Evolutionary conservation across 1,140 invertebrate species (phyloP).

Genomic region (Maniola jurtina): DNA sequence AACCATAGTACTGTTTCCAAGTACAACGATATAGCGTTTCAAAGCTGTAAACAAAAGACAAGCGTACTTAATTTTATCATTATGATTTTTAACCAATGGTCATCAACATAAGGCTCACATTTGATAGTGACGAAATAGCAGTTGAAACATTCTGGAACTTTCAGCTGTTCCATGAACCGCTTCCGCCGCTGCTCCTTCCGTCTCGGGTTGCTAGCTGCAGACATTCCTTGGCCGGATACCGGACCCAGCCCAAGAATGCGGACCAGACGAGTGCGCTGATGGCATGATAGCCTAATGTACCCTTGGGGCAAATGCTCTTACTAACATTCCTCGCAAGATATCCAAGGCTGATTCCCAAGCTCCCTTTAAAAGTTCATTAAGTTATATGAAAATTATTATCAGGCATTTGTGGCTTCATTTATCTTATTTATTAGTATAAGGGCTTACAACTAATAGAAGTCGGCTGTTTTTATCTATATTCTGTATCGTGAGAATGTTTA

Average conservation of each 20-base stretch:
- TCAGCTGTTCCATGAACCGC: conserved; percentile 62
- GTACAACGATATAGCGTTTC: conserved; percentile 32
- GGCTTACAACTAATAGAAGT: conserved; percentile 5
- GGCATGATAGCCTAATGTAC: conserved; percentile 66
- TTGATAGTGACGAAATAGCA: neutral
- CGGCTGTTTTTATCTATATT: conserved; percentile 23
- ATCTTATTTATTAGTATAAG: conserved; percentile 9
- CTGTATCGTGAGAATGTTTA: conserved; percentile 34
- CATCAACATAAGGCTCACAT: conserved; percentile 19
- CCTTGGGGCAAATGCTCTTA: conserved; percentile 36
- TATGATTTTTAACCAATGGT: conserved; percentile 13
- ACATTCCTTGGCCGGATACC: conserved; percentile 68
- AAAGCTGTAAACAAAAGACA: conserved; percentile 22
- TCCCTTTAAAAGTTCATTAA: conserved; percentile 27
- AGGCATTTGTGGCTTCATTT: conserved; percentile 7
- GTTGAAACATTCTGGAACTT: conserved; percentile 37
- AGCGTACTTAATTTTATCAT: conserved; percentile 4
- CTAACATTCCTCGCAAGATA: conserved; percentile 53
- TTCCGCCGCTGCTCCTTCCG: conserved; percentile 75
- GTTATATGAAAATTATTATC: conserved; percentile 21
- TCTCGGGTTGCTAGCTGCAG: conserved; percentile 71
- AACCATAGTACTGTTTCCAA: conserved; percentile 22
- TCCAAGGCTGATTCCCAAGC: conserved; percentile 47
- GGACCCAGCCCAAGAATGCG: conserved; percentile 64
- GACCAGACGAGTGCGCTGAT: conserved; percentile 58